A percentile compares a stretch with the other conserved stretches of the same genome.
phyloP scores from a whole-genome alignment of 2,113 vertebrate species.

The Parus major region DNA sequence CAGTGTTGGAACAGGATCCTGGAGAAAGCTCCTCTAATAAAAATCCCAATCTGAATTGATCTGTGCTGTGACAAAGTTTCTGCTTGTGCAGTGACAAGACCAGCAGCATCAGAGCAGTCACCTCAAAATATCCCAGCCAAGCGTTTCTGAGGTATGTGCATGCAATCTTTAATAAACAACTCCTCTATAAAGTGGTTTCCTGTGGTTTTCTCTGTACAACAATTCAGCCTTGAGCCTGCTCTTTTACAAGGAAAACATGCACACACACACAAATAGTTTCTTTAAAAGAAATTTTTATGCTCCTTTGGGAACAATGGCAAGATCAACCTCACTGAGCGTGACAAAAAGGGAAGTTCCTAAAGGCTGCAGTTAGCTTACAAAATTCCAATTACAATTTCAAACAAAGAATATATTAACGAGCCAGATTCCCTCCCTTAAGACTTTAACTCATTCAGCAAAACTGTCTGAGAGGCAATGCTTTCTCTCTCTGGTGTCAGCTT shows the following conservation, averaged over 20 bases:
- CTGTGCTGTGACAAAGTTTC: neutral
- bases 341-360: neutral
- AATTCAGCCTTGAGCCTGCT: neutral
- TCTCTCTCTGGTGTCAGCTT: neutral
- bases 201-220: neutral
- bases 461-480: neutral
- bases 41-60: neutral
- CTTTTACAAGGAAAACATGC: neutral
- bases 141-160: accelerated
- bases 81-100: neutral
- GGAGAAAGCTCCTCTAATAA: neutral
- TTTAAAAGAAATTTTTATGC: neutral
- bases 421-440: neutral
- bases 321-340: neutral
- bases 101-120: neutral
- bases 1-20: neutral
- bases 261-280: neutral
- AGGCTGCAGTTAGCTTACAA: neutral
- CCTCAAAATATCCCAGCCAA: neutral
- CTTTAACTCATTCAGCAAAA: neutral
- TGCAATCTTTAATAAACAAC: neutral
- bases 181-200: neutral
- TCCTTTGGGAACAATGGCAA: neutral
- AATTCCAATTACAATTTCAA: neutral
- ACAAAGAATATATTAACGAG: neutral